Base-by-base conservation (phyloP, 2,113 vertebrate genomes). In the Chaetodon trifascialis region DNA sequence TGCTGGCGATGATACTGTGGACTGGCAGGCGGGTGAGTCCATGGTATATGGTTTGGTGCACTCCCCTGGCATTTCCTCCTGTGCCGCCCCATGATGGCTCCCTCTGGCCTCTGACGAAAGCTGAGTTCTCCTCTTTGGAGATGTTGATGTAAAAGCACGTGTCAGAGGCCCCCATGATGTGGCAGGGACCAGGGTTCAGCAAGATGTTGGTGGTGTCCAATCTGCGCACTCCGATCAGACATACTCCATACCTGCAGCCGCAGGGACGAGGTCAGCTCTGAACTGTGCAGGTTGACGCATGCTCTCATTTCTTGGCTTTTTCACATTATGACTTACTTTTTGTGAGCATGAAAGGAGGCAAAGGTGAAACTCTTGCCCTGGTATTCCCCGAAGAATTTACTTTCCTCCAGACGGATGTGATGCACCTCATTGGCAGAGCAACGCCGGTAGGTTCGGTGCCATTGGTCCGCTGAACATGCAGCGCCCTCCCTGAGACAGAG, bases 131-230 rank as follows among this genome's bases (percentile, higher is more conserved):
- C 85, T 96, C 96, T 87, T 96, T 96, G 72, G 96, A 96, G 86
- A 96, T 96, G 79, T 96, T 96, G 89, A 96, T 96, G 92, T 96
- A 96, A 88, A 96, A 96, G 88, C 96, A 96, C 15, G 85, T 96
- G 89, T 96, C 96, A 0, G 95, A 95, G 21, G 91, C 87, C 10
- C 95, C 93, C 96, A 96, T 96, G 85, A 96, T 96, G 91, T 96
- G 96, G 55, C 95, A 95, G 11, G 95, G 96, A 0, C 96, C 96
- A 0, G 96, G 96, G 86, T 96, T 96, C 52, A 96, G 85, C 66
- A 96, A 91, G 90, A 96, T 96, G 83, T 95, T 96, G 76, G 90
- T 89, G 56, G 94, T 96, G 82, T 96, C 95, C 71, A 95, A 87
- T 71, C 95, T 88, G 38, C 95, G 94, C 8, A 96, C 95, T 12